These are phyloP conservation scores for Tetragnatha montana DNA, from an alignment of 2,888 invertebrate species.

Conservation along the genomic window DNA sequence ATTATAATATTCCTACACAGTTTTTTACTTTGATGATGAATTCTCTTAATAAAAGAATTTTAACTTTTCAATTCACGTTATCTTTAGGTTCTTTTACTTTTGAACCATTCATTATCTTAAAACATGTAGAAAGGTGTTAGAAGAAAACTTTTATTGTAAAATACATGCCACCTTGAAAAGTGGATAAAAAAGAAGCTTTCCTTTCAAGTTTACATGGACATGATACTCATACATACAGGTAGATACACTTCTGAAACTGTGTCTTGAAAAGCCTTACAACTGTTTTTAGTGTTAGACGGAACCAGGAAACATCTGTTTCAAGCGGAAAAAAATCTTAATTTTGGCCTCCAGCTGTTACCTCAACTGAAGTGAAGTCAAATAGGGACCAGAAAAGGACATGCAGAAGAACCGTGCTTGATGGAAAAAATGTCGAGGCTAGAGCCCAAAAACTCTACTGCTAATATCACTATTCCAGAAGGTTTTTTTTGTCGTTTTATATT, in stretches of 20 bases:
- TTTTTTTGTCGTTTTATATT: not conserved
- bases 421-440: not conserved
- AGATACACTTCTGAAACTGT: not conserved
- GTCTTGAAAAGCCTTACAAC: not conserved
- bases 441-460: not conserved
- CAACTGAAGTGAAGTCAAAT: constrained; percentile 15
- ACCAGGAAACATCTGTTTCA: constrained; percentile 21
- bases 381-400: not conserved
- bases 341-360: constrained; percentile 38
- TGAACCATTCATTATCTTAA: no score
- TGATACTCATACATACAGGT: not conserved
- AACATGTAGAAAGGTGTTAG: no score
- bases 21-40: no score
- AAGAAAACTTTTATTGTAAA: no score
- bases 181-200: no score
- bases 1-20: no score
- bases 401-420: not conserved
- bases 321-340: constrained; percentile 22
- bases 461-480: not conserved
- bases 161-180: no score
- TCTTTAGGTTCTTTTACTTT: no score
- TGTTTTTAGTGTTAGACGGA: not conserved
- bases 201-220: no score
- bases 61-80: no score
- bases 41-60: no score